Base-by-base conservation (phyloP, 2,888 invertebrate genomes). In the Hermaeophaga mercurialis region DNA sequence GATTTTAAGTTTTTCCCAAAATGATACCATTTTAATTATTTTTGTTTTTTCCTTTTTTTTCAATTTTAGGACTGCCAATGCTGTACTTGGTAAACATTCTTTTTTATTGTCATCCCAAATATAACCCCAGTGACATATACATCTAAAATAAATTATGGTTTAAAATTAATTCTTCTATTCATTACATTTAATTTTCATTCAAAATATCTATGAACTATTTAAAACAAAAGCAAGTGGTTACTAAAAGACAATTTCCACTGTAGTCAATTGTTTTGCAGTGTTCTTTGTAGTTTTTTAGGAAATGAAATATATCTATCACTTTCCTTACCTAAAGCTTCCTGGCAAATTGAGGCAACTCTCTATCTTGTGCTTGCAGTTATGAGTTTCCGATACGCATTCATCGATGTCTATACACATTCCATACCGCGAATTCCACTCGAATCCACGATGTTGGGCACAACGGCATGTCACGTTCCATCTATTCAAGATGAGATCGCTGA, bases 401-500 rank as follows among this genome's bases (percentile, higher is more conserved):
- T 87, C 82, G 26, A 81, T 71, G 72, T 86, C 86, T 3, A 85
- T 77, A 73, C 87, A 87, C 61, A 83, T 78, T n/a, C 84, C 83
- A 70, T 80, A 85, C 61, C 79, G 73, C 7, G 85, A 82, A 61
- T 80, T 81, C 84, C 84, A 86, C 60, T 75, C 73, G 73, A 79
- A 84, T 0, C 85, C 85, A 26, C 24, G 43, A 1, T 64, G 47
- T 44, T 77, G 67, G 9, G 70, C 71, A 69, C 87, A 87, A 49
- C 76, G 62, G 69, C 86, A 87, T 38, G 80, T 80, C 41, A 85
- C 78, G 67, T 86, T 86, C 82, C 85, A 85, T 66, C 79, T 79
- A 70, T 86, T 85, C 49, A 73, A 67, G 18, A 82, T 74, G 18
- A 85, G 74, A 33, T 80, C 78, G 52, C 76, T 72, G 19, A 28